Conservation (phyloP, 2,113 vertebrate genomes). For the Austrofundulus limnaeus region DNA sequence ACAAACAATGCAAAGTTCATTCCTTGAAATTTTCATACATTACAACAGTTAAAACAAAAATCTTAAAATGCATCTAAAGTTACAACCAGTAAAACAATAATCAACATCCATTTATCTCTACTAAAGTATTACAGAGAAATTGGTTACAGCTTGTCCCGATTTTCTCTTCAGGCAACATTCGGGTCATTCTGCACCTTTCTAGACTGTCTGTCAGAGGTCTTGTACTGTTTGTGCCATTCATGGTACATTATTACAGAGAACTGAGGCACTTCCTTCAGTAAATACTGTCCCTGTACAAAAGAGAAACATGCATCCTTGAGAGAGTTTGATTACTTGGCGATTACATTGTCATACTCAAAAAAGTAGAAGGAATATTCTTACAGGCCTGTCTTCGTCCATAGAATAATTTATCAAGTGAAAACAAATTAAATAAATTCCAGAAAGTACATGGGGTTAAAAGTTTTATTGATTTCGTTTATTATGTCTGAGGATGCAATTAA, state of each 20-base stretch:
- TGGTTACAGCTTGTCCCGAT: conserved; percentile 4
- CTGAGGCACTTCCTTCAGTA: neutral
- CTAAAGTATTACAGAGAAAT: neutral
- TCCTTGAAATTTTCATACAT: neutral
- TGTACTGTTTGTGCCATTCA: neutral
- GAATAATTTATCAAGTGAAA: neutral
- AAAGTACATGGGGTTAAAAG: no score
- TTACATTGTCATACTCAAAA: neutral
- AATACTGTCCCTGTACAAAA: neutral
- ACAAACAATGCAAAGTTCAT: neutral
- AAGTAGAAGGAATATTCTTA: neutral
- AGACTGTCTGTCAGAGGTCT: conserved; percentile 1
- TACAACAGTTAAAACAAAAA: neutral
- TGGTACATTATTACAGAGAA: neutral
- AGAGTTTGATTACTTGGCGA: neutral
- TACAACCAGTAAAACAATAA: neutral
- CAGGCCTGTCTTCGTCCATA: neutral
- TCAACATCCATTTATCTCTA: neutral
- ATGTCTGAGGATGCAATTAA: no score
- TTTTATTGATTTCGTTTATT: no score
- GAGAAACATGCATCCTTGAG: neutral
- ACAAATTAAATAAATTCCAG: no score
- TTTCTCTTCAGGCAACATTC: conserved; percentile 1
- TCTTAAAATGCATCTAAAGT: neutral
- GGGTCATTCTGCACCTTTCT: neutral